Conservation (phyloP, 2,888 invertebrate species). For the Machimus atricapillus region DNA sequence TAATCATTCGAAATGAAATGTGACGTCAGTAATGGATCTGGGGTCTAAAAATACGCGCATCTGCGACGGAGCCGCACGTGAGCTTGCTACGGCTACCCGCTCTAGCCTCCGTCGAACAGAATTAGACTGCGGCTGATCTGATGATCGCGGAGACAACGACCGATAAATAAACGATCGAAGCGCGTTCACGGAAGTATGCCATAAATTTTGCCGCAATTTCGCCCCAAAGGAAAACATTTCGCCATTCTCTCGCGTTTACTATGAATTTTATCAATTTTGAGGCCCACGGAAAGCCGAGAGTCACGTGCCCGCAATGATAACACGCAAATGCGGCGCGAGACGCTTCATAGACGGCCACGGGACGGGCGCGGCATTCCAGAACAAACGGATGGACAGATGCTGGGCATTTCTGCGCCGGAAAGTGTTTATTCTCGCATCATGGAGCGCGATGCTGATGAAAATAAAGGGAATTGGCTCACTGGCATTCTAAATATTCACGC, state of each 20-base stretch:
- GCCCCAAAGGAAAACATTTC: background rate
- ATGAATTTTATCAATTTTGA: background rate
- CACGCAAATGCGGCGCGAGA: constrained; percentile 7
- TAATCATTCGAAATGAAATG: constrained; percentile 15
- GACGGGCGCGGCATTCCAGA: background rate
- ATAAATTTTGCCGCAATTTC: background rate
- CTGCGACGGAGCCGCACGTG: background rate
- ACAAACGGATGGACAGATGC: background rate
- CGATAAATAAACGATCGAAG: background rate
- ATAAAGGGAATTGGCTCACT: background rate
- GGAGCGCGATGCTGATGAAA: background rate
- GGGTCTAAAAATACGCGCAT: constrained; percentile 3
- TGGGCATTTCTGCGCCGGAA: constrained; percentile 2
- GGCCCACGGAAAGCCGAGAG: background rate
- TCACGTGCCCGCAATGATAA: constrained; percentile 11
- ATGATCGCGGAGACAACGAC: constrained; percentile 8
- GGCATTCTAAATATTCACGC: background rate
- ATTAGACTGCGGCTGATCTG: background rate
- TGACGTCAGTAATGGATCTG: constrained; percentile 16
- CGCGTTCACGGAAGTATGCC: background rate
- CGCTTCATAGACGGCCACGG: background rate
- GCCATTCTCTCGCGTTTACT: background rate
- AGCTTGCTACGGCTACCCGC: background rate
- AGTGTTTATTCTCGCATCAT: constrained; percentile 4
- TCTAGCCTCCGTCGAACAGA: background rate